Evolutionary conservation across 1,140 invertebrate genomes (phyloP), one percentile per base, ranked within the genome.

Genomic region (Ephestia elutella): DNA sequence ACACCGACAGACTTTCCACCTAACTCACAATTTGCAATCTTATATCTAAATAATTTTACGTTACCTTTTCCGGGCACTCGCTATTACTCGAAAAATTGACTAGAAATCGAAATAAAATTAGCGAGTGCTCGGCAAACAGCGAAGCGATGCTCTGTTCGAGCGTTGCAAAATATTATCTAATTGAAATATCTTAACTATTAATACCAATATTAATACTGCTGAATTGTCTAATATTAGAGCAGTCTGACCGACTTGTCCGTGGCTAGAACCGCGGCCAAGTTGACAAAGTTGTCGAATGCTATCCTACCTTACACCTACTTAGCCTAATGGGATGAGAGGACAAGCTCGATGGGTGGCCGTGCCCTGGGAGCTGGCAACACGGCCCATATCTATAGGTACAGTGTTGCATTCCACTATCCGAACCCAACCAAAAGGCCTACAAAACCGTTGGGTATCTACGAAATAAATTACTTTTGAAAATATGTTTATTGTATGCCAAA

Each of bases 131-230:
- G 21, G 19, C 0, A 44, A 35, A 55, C 50, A 56, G 64, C 56
- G 62, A 75, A 76, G 71, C 68, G 50, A 64, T 54, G 60, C 55
- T 50, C 55, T 59, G 48, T 59, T 58, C 64, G 19, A 48, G 58
- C 73, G 57, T 62, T 44, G 53, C 55, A 53, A 25, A 13, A 3
- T 2, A 10, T 53, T 15, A 53, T 25, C 50, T 53, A 53, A 21
- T 53, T 53, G 21, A 53, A 53, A 25, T 53, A 17, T 25, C 50
- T 53, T 53, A 53, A 17, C 20, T 53, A 53, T 11, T 53, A 53
- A 84, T 82, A 84, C 74, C 74, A 69, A 70, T 58, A 63, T 56
- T 75, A 80, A 82, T 84, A 84, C 78, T 82, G 77, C 67, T 61
- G 61, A 63, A 70, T 61, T 70, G 62, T 59, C 60, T 72, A 77